Percentiles rank a stretch among this genome's conserved stretches.
Evolutionary conservation across 1,140 invertebrate genomes (phyloP).

Genomic region (Branchinecta lynchi): DNA sequence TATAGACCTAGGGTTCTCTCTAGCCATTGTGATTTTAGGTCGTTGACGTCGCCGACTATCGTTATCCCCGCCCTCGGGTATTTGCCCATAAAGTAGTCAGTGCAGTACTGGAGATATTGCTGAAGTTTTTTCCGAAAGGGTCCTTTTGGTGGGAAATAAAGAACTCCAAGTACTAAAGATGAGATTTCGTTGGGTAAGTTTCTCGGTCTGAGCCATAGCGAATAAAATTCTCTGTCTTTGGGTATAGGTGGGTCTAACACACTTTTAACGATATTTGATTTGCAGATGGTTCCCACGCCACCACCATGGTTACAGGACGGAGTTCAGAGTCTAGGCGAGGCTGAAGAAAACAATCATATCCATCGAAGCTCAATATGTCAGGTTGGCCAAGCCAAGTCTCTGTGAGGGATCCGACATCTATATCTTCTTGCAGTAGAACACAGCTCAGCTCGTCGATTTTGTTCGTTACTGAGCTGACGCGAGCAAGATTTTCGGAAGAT

Average conservation of each 20-base stretch:
- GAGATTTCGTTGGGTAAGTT: not conserved
- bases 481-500: too few relatives aligned
- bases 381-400: not conserved
- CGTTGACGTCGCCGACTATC: not conserved
- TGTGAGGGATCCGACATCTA: not conserved
- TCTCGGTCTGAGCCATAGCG: not conserved
- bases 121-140: not conserved
- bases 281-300: not conserved
- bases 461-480: not conserved
- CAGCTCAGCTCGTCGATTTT: slow-evolving; percentile 4
- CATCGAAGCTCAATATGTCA: not conserved
- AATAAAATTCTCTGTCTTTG: not conserved
- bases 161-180: not conserved
- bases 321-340: not conserved
- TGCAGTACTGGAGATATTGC: not conserved
- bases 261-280: not conserved
- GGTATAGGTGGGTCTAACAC: not conserved
- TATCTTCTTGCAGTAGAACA: not conserved
- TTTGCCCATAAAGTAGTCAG: not conserved
- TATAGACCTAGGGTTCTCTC: not conserved
- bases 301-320: not conserved
- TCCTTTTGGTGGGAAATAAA: not conserved
- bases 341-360: not conserved
- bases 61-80: not conserved
- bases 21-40: not conserved